Evolutionary conservation across 92 coral and sea anemone species (phyloP).

Genomic region (Pocillopora meandrina): DNA sequence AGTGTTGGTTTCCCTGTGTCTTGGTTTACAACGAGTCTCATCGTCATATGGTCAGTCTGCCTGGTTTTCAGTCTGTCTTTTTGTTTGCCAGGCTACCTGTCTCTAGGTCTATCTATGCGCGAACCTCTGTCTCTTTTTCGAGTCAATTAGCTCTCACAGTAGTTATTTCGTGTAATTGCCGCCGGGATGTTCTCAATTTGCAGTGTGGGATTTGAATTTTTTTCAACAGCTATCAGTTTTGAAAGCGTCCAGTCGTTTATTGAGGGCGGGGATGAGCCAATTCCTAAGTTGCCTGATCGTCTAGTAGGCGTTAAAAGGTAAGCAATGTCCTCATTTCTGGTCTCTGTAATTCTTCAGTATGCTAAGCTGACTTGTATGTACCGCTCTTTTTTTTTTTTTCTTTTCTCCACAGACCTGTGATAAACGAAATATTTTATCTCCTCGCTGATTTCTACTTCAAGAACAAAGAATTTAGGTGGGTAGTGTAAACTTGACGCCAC

Average conservation of each 20-base stretch:
- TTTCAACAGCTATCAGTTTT: conserved; percentile 75
- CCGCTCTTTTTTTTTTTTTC: background rate
- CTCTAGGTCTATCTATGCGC: no score
- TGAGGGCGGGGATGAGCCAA: conserved; percentile 83
- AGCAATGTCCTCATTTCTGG: background rate
- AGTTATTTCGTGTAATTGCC: no score
- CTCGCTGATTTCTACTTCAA: conserved; percentile 97
- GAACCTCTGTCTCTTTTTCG: no score
- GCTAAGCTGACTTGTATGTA: background rate
- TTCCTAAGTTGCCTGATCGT: conserved; percentile 83
- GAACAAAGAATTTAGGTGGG: conserved; percentile 98
- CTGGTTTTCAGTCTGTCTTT: no score
- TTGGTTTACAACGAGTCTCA: no score
- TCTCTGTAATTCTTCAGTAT: background rate
- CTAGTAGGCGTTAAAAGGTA: conserved; percentile 80
- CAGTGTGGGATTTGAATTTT: no score
- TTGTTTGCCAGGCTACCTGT: no score
- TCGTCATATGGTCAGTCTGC: no score
- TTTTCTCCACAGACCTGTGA: conserved; percentile 80
- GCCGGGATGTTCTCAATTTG: background rate
- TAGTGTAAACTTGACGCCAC: background rate
- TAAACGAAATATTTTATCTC: conserved; percentile 85
- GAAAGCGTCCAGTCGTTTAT: conserved; percentile 94
- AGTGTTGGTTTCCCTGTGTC: no score
- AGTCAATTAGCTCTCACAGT: no score